Percentiles rank a stretch among this genome's conserved stretches.
phyloP scores from a whole-genome alignment of 35 echinoderm and acorn worm species.

The Ophiothrix spiculata region DNA sequence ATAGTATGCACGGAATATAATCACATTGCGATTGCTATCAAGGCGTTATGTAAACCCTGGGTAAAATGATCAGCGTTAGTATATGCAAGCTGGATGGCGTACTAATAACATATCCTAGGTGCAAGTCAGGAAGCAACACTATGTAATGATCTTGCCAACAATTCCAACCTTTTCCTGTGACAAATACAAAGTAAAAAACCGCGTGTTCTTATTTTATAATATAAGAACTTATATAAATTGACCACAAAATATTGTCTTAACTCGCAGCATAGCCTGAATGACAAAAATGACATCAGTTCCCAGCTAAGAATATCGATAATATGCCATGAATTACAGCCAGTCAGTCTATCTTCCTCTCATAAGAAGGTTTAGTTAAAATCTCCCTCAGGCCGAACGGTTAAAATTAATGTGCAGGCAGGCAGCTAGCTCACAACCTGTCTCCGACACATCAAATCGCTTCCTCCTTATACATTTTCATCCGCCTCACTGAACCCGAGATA shows the following conservation, averaged over 20 bases:
- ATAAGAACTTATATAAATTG: no score
- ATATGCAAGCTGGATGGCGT: background rate
- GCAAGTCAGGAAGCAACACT: background rate
- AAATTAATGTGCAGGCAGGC: slow-evolving; percentile 16
- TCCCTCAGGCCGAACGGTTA: slow-evolving; percentile 11
- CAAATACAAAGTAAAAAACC: no score
- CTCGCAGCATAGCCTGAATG: no score
- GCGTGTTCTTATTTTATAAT: no score
- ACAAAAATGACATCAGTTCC: no score
- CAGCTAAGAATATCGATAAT: no score
- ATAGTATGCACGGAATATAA: slow-evolving; percentile 43
- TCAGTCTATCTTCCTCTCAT: background rate
- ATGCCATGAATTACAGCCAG: background rate
- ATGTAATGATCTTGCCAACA: no score
- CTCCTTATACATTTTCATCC: slow-evolving; percentile 15
- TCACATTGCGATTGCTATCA: slow-evolving; percentile 28
- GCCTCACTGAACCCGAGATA: slow-evolving; percentile 6
- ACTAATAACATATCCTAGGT: background rate
- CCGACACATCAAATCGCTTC: background rate
- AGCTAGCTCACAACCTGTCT: background rate
- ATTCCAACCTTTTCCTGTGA: no score
- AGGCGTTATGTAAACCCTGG: background rate
- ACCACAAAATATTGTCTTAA: no score
- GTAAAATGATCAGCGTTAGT: slow-evolving; percentile 32
- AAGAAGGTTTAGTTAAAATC: background rate